phyloP scores from a whole-genome alignment of 2,113 vertebrate genomes.

The Scatophagus argus region DNA sequence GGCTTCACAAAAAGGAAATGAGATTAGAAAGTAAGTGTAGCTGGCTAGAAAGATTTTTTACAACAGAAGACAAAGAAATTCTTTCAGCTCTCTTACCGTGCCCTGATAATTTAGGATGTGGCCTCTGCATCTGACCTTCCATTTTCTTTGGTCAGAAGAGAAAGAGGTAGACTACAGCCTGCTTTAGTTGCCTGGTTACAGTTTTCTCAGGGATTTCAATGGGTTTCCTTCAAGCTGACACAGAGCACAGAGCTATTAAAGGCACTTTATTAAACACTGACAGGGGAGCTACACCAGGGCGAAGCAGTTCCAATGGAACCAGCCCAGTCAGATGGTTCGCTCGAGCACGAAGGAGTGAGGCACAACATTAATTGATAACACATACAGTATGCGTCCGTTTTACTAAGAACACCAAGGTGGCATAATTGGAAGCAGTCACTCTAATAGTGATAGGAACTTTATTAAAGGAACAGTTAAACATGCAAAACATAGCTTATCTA shows the following conservation, averaged over 20 bases:
- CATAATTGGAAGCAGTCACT: neutral
- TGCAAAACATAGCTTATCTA: too few species aligned
- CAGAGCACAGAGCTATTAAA: conserved; percentile 42
- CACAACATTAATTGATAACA: neutral
- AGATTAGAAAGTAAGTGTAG: neutral
- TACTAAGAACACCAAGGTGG: too few species aligned
- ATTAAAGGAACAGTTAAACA: too few species aligned
- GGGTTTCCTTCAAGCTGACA: conserved; percentile 55
- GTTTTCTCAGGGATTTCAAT: conserved; percentile 52
- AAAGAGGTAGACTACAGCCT: conserved; percentile 19
- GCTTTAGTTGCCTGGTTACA: conserved; percentile 72
- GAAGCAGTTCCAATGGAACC: conserved; percentile 13
- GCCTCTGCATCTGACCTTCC: conserved; percentile 47
- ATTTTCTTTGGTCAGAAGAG: conserved; percentile 49
- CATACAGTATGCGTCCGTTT: too few species aligned
- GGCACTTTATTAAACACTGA: conserved; percentile 57
- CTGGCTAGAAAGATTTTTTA: conserved; percentile 1
- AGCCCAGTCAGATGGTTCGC: neutral
- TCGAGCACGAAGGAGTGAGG: neutral
- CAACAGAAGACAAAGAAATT: too few species aligned
- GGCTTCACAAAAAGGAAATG: neutral
- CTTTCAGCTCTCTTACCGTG: neutral
- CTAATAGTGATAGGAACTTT: neutral
- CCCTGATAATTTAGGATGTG: conserved; percentile 31
- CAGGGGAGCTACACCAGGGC: neutral